A percentile compares a stretch with the other conserved stretches of the same genome.
phyloP scores from a whole-genome alignment of 2,113 vertebrate genomes.

The Scalopus aquaticus region DNA sequence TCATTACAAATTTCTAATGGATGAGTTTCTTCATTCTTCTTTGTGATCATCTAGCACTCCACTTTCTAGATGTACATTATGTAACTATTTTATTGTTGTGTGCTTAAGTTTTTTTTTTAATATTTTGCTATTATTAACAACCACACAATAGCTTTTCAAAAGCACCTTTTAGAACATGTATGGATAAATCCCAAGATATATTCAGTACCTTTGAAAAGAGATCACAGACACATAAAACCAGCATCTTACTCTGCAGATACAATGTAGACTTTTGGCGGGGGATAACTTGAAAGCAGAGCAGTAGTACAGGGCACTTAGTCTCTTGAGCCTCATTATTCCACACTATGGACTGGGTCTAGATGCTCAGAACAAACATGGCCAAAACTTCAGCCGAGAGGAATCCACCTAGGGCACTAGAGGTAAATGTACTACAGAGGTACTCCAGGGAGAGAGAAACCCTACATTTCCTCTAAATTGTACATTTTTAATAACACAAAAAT shows the following conservation, averaged over 20 bases:
- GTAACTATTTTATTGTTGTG: background rate
- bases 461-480: background rate
- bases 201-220: background rate
- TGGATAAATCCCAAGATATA: background rate
- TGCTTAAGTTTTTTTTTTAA: background rate
- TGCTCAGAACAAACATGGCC: background rate
- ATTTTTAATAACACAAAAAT: background rate
- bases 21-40: background rate
- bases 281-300: background rate
- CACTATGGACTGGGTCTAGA: background rate
- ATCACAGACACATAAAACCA: background rate
- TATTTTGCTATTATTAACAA: conserved; percentile 9
- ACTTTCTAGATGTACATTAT: background rate
- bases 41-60: background rate
- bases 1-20: background rate
- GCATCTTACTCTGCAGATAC: background rate
- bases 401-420: background rate
- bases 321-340: too few relatives aligned
- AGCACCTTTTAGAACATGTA: background rate
- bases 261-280: background rate
- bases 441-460: background rate
- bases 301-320: background rate
- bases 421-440: background rate
- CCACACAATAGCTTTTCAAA: background rate
- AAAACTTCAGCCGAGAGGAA: background rate